phyloP scores from a whole-genome alignment of 2,888 invertebrate genomes.

The Prostheceraeus crozeri region DNA sequence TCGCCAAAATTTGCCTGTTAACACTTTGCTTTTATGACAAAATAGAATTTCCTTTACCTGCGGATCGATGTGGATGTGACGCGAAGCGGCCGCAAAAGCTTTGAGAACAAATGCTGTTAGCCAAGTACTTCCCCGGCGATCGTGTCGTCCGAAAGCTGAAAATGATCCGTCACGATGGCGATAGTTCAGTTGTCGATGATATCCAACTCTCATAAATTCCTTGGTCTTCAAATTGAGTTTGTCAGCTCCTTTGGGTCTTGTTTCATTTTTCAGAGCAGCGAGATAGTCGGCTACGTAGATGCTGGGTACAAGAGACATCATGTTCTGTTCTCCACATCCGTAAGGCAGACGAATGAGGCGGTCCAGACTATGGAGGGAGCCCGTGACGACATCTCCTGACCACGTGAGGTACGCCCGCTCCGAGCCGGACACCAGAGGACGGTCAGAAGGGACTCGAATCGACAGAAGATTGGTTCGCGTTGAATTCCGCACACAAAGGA shows the following conservation, averaged over 20 bases:
- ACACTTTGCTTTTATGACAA: no score
- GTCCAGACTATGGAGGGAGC: slow-evolving; percentile 5
- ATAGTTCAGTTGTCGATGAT: slow-evolving; percentile 12
- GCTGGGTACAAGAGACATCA: slow-evolving; percentile 18
- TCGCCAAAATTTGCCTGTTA: no score
- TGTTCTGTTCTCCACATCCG: slow-evolving; percentile 30
- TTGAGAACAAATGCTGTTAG: slow-evolving; percentile 27
- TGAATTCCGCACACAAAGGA: slow-evolving; percentile 13
- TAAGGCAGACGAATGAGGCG: neutral
- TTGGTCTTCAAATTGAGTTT: slow-evolving; percentile 44
- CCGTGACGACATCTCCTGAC: slow-evolving; percentile 10
- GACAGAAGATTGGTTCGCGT: neutral
- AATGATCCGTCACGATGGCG: slow-evolving; percentile 22
- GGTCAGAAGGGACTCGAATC: neutral
- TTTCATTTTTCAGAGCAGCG: neutral
- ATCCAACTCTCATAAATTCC: slow-evolving; percentile 3
- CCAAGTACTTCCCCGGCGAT: slow-evolving; percentile 24
- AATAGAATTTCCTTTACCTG: no score
- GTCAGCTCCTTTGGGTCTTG: slow-evolving; percentile 10
- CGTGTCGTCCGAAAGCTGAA: slow-evolving; percentile 25
- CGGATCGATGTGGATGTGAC: neutral
- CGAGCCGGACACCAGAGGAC: slow-evolving; percentile 9
- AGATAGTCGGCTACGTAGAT: slow-evolving; percentile 24
- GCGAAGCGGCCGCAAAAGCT: neutral
- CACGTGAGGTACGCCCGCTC: slow-evolving; percentile 8